phyloP scores from a whole-genome alignment of 2,888 invertebrate genomes.

The Perizoma affinitatum region DNA sequence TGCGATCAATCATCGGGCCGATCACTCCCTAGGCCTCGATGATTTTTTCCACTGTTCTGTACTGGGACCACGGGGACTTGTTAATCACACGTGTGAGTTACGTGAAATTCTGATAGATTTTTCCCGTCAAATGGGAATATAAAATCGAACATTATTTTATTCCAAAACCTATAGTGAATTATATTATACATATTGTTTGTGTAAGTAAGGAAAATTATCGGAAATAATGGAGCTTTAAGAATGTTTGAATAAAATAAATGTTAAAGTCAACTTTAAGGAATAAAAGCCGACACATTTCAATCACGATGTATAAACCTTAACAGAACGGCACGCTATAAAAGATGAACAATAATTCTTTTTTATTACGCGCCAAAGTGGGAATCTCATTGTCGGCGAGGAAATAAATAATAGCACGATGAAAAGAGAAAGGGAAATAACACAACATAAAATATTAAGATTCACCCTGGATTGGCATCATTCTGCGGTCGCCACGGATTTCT shows the following conservation, averaged over 20 bases:
- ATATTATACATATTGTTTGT: too few relatives aligned
- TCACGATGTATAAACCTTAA: slow-evolving; percentile 73
- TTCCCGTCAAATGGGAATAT: slow-evolving; percentile 15
- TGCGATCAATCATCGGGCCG: slow-evolving; percentile 89
- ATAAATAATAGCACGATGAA: slow-evolving; percentile 82
- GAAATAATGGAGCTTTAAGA: too few relatives aligned
- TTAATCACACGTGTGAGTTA: slow-evolving; percentile 73
- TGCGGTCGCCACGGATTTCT: slow-evolving; percentile 77
- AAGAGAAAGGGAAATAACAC: slow-evolving; percentile 82
- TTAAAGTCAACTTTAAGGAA: too few relatives aligned
- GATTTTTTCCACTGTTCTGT: slow-evolving; percentile 74
- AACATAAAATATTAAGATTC: slow-evolving; percentile 84
- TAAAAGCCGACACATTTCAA: slow-evolving; percentile 66
- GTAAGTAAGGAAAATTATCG: too few relatives aligned
- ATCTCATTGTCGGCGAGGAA: slow-evolving; percentile 82
- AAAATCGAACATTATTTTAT: background rate
- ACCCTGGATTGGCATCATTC: slow-evolving; percentile 83
- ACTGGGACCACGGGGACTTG: slow-evolving; percentile 67
- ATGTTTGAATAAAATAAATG: too few relatives aligned
- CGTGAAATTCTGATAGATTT: slow-evolving; percentile 48
- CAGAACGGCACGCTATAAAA: slow-evolving; percentile 79
- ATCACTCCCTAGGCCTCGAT: slow-evolving; percentile 78
- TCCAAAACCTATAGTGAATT: too few relatives aligned
- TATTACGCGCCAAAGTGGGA: slow-evolving; percentile 83
- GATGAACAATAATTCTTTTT: slow-evolving; percentile 84